Percentiles rank a stretch among this genome's conserved stretches.
Conservation (phyloP, 2,113 vertebrate genomes). For the Apodemus speciosus region DNA sequence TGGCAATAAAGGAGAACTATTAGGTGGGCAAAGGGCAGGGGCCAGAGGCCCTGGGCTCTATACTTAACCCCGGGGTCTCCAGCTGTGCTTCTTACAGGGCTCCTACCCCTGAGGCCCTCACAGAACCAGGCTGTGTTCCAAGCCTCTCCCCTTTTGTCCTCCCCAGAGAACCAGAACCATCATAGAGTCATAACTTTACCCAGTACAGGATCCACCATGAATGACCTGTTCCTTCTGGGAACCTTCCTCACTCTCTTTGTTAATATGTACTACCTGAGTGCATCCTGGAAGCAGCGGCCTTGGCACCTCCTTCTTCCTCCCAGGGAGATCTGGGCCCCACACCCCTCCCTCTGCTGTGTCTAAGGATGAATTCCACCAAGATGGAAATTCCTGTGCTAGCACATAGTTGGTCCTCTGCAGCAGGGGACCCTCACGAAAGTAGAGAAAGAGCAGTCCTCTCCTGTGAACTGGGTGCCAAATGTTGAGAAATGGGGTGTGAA, state of each 20-base stretch:
- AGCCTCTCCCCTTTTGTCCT: fast-evolving
- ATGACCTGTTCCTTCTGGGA: fast-evolving
- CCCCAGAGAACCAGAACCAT: neutral
- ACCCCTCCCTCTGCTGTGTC: neutral
- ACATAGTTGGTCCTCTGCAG: neutral
- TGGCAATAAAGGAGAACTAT: neutral
- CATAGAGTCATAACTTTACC: fast-evolving
- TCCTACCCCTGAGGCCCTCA: neutral
- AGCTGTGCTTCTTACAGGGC: fast-evolving
- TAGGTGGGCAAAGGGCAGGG: neutral
- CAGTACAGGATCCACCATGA: fast-evolving
- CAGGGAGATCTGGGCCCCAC: neutral
- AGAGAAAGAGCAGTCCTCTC: fast-evolving
- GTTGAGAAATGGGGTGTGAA: fast-evolving
- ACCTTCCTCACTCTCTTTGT: fast-evolving
- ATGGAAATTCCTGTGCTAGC: fast-evolving
- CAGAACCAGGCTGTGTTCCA: neutral
- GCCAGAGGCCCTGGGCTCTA: fast-evolving
- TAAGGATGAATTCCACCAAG: neutral
- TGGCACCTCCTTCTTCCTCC: fast-evolving
- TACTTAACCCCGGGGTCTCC: fast-evolving
- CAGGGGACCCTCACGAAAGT: fast-evolving
- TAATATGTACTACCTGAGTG: fast-evolving
- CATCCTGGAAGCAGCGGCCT: fast-evolving
- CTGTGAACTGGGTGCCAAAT: neutral